Conservation (phyloP, 2,797 vertebrate genomes). For the Prionace glauca region DNA sequence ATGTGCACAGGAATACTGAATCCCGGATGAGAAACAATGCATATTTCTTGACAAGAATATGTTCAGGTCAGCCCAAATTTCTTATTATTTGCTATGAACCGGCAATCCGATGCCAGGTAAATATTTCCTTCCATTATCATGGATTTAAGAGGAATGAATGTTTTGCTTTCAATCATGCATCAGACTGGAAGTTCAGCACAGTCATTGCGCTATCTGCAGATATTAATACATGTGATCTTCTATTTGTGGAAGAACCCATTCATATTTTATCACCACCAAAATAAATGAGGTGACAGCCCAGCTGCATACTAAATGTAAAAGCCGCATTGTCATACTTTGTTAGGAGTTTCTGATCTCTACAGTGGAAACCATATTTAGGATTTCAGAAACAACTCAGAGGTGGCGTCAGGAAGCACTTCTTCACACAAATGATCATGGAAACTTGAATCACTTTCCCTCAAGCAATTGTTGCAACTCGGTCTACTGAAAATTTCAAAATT, state of each 20-base stretch:
- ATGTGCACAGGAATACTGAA: background rate
- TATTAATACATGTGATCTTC: background rate
- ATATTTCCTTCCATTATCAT: background rate
- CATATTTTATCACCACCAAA: background rate
- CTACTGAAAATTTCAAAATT: background rate
- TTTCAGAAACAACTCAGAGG: background rate
- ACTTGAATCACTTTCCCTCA: background rate
- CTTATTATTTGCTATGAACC: background rate
- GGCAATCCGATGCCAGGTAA: background rate
- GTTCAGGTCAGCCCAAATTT: background rate
- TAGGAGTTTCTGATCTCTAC: background rate
- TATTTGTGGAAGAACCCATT: background rate
- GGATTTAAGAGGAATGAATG: background rate
- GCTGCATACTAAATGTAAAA: background rate
- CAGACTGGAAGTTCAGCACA: background rate
- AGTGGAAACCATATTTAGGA: background rate
- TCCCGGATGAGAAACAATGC: background rate
- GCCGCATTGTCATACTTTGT: background rate
- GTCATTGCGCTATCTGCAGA: background rate
- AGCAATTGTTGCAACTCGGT: background rate
- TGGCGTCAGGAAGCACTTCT: too few relatives aligned
- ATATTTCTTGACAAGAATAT: background rate
- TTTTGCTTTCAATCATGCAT: constrained; percentile 17
- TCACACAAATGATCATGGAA: background rate
- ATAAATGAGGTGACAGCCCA: background rate